Percentiles rank a stretch among this genome's conserved stretches.
These are phyloP conservation scores for Melanotaenia boesemani DNA, from an alignment of 2,797 vertebrate species.

Conservation along the genomic window DNA sequence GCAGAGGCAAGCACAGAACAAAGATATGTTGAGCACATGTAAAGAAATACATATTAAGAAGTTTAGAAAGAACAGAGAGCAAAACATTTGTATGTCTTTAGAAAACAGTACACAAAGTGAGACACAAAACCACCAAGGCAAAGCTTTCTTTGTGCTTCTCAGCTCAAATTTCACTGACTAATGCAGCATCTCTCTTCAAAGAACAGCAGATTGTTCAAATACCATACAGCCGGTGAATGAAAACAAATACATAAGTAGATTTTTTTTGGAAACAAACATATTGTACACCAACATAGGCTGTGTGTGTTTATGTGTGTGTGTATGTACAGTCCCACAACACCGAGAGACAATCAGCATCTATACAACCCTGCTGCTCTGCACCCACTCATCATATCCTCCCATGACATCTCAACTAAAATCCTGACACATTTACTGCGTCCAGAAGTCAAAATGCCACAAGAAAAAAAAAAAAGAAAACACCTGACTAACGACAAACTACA, in stretches of 20 bases:
- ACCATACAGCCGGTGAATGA: constrained; percentile 20
- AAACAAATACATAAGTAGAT: constrained; percentile 60
- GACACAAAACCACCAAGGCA: constrained; percentile 23
- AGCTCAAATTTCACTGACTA: constrained; percentile 63
- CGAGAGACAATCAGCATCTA: constrained; percentile 30
- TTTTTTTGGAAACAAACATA: constrained; percentile 58
- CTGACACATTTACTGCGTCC: neutral
- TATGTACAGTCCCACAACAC: constrained; percentile 12
- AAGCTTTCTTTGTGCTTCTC: constrained; percentile 21
- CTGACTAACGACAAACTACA: neutral
- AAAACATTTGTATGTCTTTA: constrained; percentile 8
- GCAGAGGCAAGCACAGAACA: constrained; percentile 48
- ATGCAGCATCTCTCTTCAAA: constrained; percentile 21
- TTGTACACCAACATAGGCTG: constrained; percentile 21
- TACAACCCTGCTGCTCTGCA: constrained; percentile 8
- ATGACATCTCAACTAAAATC: constrained; percentile 17
- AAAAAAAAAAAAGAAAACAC: neutral
- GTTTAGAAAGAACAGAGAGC: constrained; percentile 7
- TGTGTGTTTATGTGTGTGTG: neutral
- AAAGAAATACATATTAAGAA: neutral
- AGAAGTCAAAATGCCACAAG: neutral
- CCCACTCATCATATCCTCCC: constrained; percentile 2
- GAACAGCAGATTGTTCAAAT: constrained; percentile 33
- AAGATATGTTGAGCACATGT: neutral
- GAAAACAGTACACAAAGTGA: constrained; percentile 21